phyloP scores from a whole-genome alignment of 2,797 vertebrate genomes.

The Eulemur coronatus region DNA sequence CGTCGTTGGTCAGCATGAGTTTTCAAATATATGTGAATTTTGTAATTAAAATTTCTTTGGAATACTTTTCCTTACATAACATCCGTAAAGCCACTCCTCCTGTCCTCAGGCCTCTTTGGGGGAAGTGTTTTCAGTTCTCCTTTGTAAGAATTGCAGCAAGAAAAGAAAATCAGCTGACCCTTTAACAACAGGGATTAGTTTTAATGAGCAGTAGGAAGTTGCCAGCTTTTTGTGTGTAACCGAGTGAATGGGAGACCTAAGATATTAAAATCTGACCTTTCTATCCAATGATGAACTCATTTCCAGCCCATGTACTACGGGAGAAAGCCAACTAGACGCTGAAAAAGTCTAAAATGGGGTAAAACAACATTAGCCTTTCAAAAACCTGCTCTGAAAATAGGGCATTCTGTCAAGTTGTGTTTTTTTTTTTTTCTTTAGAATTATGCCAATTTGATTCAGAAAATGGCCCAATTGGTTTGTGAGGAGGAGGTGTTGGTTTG shows the following conservation, averaged over 20 bases:
- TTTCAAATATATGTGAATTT: background rate
- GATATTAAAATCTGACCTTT: background rate
- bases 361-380: background rate
- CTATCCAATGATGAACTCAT: background rate
- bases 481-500: fast-evolving
- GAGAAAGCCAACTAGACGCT: background rate
- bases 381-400: slow-evolving; percentile 57
- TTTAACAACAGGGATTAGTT: background rate
- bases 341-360: background rate
- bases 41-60: background rate
- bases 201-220: background rate
- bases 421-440: background rate
- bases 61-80: background rate
- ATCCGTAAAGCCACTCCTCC: background rate
- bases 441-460: background rate
- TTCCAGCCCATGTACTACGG: background rate
- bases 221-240: background rate
- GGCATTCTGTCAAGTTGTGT: background rate
- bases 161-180: background rate
- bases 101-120: background rate
- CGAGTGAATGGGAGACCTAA: background rate
- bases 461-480: background rate
- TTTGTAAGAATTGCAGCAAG: background rate
- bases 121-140: background rate
- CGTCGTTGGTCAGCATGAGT: fast-evolving